Evolutionary conservation across 1,140 invertebrate genomes (phyloP), one percentile per base, ranked within the genome.

Genomic region (Drosophila kikkawai): DNA sequence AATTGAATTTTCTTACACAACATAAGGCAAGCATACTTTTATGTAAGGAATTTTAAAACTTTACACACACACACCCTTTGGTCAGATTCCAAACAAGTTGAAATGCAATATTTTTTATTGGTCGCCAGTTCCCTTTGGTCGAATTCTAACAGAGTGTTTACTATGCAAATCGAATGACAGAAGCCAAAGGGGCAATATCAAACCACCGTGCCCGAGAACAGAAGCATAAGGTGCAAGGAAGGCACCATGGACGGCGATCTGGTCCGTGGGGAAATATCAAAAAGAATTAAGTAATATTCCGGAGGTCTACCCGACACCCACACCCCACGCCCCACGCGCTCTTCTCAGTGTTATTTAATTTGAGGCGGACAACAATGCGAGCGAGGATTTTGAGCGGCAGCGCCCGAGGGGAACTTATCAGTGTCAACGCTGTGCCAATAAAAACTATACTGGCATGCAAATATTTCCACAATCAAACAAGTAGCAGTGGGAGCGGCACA

Each of bases 341-440:
- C 9, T 47, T 19, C 57, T 47, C 70, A 57, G 26, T 80, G 80
- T 87, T 86, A 83, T 86, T 83, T 83, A 77, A 88, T 80, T 88
- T 67, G 32, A 68, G 60, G 63, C 70, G 71, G 56, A 75, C 53
- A 53, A 36, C 32, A 36, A 15, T 12, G 32, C 5, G 39, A 12
- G 39, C 5, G 39, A n/a, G 53, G 51, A 34, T 22, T 55, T 55
- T 22, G 34, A 41, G 17, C 44, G 57, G 41, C 17, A 55, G 69
- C 41, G 45, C 85, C 79, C 80, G 56, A 53, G 85, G 85, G 85
- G 76, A 88, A 90, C 85, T 88, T 88, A 88, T 88, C 85, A 88
- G 85, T 88, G 85, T 88, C 85, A 88, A 88, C 85, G 81, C 83
- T 88, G 85, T 84, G 85, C 85, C 85, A 88, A 90, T 88, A 88